Base-by-base conservation (phyloP, 2,888 invertebrate genomes). In the Polymixis flavicincta region DNA sequence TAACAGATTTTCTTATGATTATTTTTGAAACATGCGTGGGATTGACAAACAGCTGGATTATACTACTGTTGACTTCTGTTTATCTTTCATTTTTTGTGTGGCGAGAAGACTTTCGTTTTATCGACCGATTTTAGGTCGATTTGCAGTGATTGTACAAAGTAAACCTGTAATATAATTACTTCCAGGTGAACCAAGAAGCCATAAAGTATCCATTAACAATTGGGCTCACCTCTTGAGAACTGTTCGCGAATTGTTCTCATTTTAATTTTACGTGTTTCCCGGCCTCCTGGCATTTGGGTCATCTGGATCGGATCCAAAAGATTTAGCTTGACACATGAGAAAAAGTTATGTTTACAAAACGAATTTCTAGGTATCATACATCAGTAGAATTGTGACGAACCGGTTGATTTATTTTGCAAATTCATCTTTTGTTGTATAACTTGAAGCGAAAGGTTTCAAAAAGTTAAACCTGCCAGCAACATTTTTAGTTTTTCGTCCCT, bases 251-350 rank as follows among this genome's bases (percentile, higher is more conserved):
- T 91, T 90, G 90, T 89, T 90, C 85, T 79, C 83, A 85, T 89
- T 90, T 90, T 89, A 91, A 90, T 90, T 92, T 91, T 88, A 92
- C 89, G 85, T 86, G 88, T 90, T 92, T 90, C 85, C 85, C 87
- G 84, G 90, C 89, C 89, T 90, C 88, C 87, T 85, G 89, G 91
- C 90, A 96, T 95, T 92, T 92, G 89, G 96, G 96, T 94, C 96
- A 93, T 89, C 94, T 96, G 96, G 96, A 96, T 87, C 87, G 85
- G 84, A 80, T 96, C 96, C 96, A 96, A 95, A 92, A 92, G 85
- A 89, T 90, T 91, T 80, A 80, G 86, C 89, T 89, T 92, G 90
- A 93, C 92, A 92, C 82, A 75, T 89, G 87, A 88, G 86, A 84
- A 85, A 89, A 91, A 90, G 80, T 88, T 90, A 83, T 90, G 90